Evolutionary conservation across 2,797 vertebrate genomes (phyloP).

Genomic region (Muscicapa striata): DNA sequence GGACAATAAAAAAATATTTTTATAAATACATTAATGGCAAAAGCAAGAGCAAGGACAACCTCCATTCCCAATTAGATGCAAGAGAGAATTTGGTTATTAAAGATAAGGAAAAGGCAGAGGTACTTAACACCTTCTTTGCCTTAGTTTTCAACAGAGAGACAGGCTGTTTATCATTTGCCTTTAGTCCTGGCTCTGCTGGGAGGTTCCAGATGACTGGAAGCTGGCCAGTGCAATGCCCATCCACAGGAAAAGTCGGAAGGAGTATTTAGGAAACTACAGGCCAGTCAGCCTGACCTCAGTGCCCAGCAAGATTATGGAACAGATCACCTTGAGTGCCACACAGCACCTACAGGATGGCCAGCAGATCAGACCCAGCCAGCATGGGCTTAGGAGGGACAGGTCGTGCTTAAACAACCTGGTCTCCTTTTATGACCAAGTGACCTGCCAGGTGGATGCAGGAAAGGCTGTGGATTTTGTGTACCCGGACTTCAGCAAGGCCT

Average conservation of each 20-base stretch:
- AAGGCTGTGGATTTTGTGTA: background rate
- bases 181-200: background rate
- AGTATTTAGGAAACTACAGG: background rate
- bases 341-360: background rate
- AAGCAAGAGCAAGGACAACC: background rate
- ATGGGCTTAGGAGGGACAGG: background rate
- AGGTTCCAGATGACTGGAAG: background rate
- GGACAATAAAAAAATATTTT: background rate
- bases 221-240: fast-evolving
- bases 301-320: background rate
- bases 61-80: background rate
- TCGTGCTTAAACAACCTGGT: background rate
- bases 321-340: background rate
- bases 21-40: background rate
- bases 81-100: background rate
- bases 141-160: background rate
- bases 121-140: background rate
- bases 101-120: background rate
- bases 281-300: background rate
- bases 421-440: background rate
- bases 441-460: fast-evolving
- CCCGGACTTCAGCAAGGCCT: background rate
- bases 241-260: background rate
- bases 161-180: background rate
- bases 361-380: background rate